These are phyloP conservation scores for Psilanteris sp. DNA, from an alignment of 1,140 invertebrate species.

Conservation along the genomic window DNA sequence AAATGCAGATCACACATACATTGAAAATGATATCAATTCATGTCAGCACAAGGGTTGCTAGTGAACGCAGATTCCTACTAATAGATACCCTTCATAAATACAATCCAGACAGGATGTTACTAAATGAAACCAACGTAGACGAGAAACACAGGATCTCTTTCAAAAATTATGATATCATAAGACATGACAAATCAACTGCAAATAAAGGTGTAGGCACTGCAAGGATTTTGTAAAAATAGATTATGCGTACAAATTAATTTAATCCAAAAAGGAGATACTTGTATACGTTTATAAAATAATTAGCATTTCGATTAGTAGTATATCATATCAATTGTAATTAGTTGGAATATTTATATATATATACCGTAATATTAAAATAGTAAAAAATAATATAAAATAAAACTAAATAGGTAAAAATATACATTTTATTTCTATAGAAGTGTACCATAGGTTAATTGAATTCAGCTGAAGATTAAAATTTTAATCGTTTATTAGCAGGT, in stretches of 20 bases:
- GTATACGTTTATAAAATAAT: no score
- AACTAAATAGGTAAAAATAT: no score
- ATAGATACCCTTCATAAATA: background rate
- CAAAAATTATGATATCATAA: constrained; percentile 26
- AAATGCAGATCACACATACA: background rate
- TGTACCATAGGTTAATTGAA: constrained; percentile 42
- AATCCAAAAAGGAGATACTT: no score
- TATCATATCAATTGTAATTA: no score
- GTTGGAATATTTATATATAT: no score
- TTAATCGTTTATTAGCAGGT: constrained; percentile 32
- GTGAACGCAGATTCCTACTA: constrained; percentile 24
- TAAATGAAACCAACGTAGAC: constrained; percentile 55
- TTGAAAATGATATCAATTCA: constrained; percentile 48
- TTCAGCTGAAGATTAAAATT: constrained; percentile 16
- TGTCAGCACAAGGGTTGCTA: constrained; percentile 37
- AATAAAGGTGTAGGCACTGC: constrained; percentile 38
- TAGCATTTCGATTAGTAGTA: no score
- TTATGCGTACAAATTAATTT: no score
- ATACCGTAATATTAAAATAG: no score
- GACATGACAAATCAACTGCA: constrained; percentile 29
- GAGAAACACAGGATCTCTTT: constrained; percentile 20
- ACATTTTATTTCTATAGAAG: no score
- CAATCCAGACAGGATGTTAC: constrained; percentile 36
- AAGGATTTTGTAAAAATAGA: constrained; percentile 32
- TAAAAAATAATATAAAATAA: no score